phyloP scores from a whole-genome alignment of 2,113 vertebrate genomes.

The Panurus biarmicus region DNA sequence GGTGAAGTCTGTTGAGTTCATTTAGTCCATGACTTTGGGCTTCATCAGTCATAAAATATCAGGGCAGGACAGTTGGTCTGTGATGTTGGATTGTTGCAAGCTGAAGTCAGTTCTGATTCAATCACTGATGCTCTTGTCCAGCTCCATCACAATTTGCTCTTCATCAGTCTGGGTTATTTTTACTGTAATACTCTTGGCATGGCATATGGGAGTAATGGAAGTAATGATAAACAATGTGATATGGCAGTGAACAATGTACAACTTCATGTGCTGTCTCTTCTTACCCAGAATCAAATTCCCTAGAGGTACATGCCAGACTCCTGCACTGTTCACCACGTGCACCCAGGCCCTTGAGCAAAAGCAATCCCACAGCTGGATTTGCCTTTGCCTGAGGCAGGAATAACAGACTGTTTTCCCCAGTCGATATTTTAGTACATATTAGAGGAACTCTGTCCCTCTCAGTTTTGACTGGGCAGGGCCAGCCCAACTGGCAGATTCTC shows the following conservation, averaged over 20 bases:
- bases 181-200: too few relatives aligned
- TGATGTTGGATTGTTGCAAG: not conserved
- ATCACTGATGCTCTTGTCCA: not conserved
- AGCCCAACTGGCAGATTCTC: not conserved
- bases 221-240: not conserved
- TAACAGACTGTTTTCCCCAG: not conserved
- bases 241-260: not conserved
- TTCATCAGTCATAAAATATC: not conserved
- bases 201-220: not conserved
- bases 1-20: not conserved
- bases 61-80: not conserved
- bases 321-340: not conserved
- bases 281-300: not conserved
- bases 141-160: not conserved
- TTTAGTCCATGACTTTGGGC: not conserved
- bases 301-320: not conserved
- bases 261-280: not conserved
- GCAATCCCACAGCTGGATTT: not conserved
- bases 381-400: not conserved
- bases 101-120: not conserved
- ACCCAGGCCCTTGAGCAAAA: not conserved
- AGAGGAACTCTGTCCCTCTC: not conserved
- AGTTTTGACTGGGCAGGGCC: not conserved
- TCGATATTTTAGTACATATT: not conserved
- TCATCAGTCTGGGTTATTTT: not conserved